Conservation (phyloP, 2,797 vertebrate genomes). For the Acropternis orthonyx region DNA sequence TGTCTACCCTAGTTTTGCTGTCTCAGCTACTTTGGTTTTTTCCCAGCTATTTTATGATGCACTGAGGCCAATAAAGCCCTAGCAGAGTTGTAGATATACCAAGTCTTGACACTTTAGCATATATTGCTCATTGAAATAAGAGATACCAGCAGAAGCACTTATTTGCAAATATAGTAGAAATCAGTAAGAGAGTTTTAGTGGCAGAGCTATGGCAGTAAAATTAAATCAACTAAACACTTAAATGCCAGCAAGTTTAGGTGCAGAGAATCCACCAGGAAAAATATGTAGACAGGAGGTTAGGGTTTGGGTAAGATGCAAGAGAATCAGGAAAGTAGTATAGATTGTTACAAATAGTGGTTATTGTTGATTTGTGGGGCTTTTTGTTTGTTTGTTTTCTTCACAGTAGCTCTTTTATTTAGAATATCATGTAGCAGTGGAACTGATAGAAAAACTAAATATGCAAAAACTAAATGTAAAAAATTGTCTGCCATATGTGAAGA, state of each 20-base stretch:
- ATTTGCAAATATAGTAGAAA: background rate
- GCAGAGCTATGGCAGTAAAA: background rate
- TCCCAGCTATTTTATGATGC: background rate
- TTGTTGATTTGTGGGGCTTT: background rate
- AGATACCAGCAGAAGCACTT: background rate
- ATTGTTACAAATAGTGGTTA: background rate
- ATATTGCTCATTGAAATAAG: slow-evolving; percentile 31
- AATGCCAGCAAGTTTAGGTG: background rate
- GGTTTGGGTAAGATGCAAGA: background rate
- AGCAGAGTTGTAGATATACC: background rate
- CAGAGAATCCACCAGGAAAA: background rate
- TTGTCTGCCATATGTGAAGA: background rate
- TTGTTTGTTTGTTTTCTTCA: background rate
- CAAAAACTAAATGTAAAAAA: background rate
- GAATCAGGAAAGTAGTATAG: background rate
- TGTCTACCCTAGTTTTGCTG: background rate
- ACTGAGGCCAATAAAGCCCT: background rate
- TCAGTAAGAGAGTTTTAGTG: background rate
- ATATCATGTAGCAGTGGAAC: background rate
- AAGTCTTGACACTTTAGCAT: background rate
- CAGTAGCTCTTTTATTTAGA: background rate
- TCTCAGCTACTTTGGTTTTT: background rate
- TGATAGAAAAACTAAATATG: background rate
- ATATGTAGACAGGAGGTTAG: background rate
- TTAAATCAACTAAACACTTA: slow-evolving; percentile 23